These are phyloP conservation scores for Laticauda laticaudata DNA, from an alignment of 2,113 vertebrate genomes.

Conservation along the genomic window DNA sequence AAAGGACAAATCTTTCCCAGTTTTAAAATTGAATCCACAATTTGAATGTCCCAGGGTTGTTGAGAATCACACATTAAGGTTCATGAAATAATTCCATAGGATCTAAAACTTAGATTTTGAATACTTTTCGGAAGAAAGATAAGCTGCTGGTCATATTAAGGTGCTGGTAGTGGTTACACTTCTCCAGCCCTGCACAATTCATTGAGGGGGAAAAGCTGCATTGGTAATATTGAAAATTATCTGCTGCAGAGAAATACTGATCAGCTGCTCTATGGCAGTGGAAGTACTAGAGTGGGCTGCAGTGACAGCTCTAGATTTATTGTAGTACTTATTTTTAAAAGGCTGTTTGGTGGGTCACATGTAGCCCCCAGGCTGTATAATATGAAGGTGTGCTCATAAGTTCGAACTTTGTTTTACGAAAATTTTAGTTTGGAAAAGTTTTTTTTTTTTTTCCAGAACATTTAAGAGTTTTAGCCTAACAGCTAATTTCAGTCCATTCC, in stretches of 20 bases:
- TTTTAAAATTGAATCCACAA: neutral
- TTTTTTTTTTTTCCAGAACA: too few species aligned
- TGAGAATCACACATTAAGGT: neutral
- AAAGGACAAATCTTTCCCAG: neutral
- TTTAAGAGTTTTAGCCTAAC: neutral
- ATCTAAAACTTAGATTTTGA: neutral
- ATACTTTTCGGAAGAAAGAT: neutral
- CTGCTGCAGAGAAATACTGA: neutral
- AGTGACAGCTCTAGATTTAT: neutral
- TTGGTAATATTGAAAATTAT: neutral
- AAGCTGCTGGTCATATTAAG: neutral
- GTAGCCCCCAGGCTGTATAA: neutral
- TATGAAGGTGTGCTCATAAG: too few species aligned
- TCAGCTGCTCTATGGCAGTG: neutral
- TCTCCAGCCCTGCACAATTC: neutral
- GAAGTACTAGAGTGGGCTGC: neutral
- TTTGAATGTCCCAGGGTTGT: neutral
- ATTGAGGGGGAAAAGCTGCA: neutral
- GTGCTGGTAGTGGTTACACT: neutral
- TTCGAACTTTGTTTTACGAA: too few species aligned
- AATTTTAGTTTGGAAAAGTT: too few species aligned
- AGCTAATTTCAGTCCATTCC: neutral
- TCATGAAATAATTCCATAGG: neutral
- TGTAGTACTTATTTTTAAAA: neutral
- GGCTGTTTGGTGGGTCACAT: neutral